Evolutionary conservation across 1,140 invertebrate species (phyloP).

Genomic region (Magallana angulata): DNA sequence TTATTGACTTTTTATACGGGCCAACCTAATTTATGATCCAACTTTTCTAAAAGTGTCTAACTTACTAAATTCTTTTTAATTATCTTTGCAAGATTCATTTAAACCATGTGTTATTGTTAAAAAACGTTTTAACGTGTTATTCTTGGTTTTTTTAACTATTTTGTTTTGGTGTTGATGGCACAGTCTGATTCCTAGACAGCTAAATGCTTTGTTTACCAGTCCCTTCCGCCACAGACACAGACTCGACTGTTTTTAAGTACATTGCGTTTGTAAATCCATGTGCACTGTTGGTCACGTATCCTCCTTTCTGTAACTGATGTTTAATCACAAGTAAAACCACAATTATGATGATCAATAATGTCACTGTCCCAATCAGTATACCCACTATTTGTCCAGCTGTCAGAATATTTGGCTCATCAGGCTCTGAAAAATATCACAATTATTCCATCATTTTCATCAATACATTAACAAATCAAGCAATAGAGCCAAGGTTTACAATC

Average conservation of each 20-base stretch:
- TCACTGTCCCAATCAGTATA: not conserved
- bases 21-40: no score
- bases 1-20: no score
- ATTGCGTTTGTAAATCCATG: constrained; percentile 20
- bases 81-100: no score
- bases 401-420: not conserved
- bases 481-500: no score
- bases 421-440: not conserved
- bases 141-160: no score
- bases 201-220: not conserved
- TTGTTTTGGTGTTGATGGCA: not conserved
- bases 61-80: no score
- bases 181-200: not conserved
- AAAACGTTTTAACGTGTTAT: no score
- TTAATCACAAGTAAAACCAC: not conserved
- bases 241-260: not conserved
- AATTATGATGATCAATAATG: not conserved
- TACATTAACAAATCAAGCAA: no score
- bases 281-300: not conserved
- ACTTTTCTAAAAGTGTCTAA: no score
- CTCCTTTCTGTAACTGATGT: not conserved
- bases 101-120: no score
- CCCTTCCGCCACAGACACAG: not conserved
- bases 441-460: not conserved
- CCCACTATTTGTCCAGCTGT: constrained; percentile 16